phyloP scores from a whole-genome alignment of 2,888 invertebrate species.

The Drosophila siamana region DNA sequence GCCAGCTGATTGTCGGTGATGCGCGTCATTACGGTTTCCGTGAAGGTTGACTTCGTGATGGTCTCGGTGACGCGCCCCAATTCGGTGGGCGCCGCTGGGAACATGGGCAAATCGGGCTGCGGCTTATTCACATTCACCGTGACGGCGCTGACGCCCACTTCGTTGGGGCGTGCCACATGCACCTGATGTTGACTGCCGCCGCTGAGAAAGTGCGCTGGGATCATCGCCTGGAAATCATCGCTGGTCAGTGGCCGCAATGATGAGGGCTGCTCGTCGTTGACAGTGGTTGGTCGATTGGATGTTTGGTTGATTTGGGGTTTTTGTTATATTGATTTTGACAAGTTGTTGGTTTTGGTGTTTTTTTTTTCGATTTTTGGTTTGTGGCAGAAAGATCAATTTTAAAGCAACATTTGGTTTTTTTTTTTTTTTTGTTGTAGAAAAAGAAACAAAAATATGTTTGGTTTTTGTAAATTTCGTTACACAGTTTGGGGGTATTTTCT shows the following conservation, averaged over 20 bases:
- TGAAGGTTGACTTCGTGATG: slow-evolving; percentile 97
- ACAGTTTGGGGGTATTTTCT: slow-evolving; percentile 53
- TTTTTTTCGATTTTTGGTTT: slow-evolving; percentile 20
- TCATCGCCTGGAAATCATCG: slow-evolving; percentile 98
- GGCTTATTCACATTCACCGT: slow-evolving; percentile 94
- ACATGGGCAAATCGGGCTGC: slow-evolving; percentile 89
- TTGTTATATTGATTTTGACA: slow-evolving; percentile 48
- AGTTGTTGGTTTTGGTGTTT: slow-evolving; percentile 26
- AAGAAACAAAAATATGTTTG: slow-evolving; percentile 78
- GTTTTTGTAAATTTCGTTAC: slow-evolving; percentile 76
- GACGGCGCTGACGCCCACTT: slow-evolving; percentile 86
- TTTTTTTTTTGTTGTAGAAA: slow-evolving; percentile 69
- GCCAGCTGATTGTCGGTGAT: slow-evolving; percentile 96
- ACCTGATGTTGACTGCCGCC: slow-evolving; percentile 90
- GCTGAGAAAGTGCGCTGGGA: slow-evolving; percentile 95
- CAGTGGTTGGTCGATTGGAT: slow-evolving; percentile 14
- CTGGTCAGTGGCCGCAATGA: slow-evolving; percentile 93
- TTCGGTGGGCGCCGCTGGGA: slow-evolving; percentile 93
- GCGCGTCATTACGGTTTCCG: slow-evolving; percentile 97
- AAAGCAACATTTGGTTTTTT: slow-evolving; percentile 63
- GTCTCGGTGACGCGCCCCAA: slow-evolving; percentile 96
- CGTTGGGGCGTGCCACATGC: slow-evolving; percentile 85
- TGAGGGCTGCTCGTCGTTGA: slow-evolving; percentile 70
- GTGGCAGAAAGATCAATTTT: slow-evolving; percentile 54
- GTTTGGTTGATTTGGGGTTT: slow-evolving; percentile 30